Base-by-base conservation (phyloP, 1,140 invertebrate genomes). In the Coptotermes formosanus region DNA sequence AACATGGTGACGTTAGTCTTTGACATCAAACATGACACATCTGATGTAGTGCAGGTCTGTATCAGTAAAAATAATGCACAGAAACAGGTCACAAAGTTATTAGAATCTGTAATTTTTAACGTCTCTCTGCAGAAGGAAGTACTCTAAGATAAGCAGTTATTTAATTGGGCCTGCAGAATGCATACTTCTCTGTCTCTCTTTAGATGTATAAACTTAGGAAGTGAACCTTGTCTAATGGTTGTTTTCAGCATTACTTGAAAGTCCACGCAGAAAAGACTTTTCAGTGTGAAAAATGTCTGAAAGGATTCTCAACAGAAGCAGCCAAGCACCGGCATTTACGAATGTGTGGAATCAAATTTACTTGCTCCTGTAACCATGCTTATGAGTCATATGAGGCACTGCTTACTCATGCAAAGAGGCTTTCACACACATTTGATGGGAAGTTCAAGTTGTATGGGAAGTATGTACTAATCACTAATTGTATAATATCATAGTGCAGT, bases 191-290 rank as follows among this genome's bases (percentile, higher is more conserved):
- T 48, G 4, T 38, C 16, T 48, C 52, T 55, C 16, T 55, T 55
- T 19, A 19, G 4, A 55, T 55, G 19, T 55, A 55, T 55, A 16
- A 55, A 55, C 52, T 19, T 16, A 55, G 19, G 21, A 48, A 55
- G 21, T 21, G 12, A 55, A 19, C 12, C 14, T 0, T 55, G 19
- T 21, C 16, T 45, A 85, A 55, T 85, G 48, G 25, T 85, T 86
- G 87, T 85, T 90, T 90, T 32, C 90, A 94, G 90, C 94, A 95
- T 88, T 94, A 93, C 87, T 90, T 94, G 82, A 95, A 94, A 89
- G 92, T 93, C 16, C 94, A 95, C 86, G 92, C 93, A 21, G 90
- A 91, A 21, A 94, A 94, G 89, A 91, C 88, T 14, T 92, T 91
- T 88, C 88, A 88, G 21, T 95, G 94, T 88, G 88, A 87, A 9